phyloP scores from a whole-genome alignment of 1,140 invertebrate species.

The Pogonognathellus flavescens region DNA sequence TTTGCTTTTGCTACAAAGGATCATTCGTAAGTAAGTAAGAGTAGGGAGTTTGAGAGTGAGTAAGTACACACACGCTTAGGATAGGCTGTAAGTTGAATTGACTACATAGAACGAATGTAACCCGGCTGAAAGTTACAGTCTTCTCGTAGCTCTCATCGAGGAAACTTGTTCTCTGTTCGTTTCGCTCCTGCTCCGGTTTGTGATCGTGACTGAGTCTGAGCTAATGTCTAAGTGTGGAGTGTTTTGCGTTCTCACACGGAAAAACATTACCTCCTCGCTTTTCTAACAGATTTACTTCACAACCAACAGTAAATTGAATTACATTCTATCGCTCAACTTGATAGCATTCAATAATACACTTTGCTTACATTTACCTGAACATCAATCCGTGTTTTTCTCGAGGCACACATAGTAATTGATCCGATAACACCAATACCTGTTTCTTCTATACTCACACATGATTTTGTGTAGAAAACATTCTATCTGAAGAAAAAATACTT shows the following conservation, averaged over 20 bases:
- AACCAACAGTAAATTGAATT: constrained; percentile 10
- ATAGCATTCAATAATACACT: no score
- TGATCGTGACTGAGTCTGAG: background rate
- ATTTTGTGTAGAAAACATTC: no score
- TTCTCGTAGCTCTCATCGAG: constrained; percentile 43
- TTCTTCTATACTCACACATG: no score
- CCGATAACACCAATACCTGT: no score
- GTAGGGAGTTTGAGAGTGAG: background rate
- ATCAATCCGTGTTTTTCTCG: no score
- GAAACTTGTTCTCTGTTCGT: constrained; percentile 23
- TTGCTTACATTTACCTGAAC: no score
- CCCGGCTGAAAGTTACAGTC: constrained; percentile 9
- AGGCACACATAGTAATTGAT: no score
- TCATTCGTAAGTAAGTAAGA: background rate
- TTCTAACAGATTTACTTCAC: no score
- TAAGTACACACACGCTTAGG: background rate
- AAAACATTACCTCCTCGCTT: constrained; percentile 5
- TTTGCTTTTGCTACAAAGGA: no score
- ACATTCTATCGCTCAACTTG: no score
- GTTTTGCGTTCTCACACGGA: background rate
- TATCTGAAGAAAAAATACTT: no score
- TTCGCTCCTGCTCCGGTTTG: constrained; percentile 5
- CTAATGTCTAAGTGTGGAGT: no score
- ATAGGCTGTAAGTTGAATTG: background rate
- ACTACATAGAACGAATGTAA: background rate